These are phyloP conservation scores for Eufriesea mexicana DNA, from an alignment of 1,140 invertebrate genomes.

Conservation along the genomic window DNA sequence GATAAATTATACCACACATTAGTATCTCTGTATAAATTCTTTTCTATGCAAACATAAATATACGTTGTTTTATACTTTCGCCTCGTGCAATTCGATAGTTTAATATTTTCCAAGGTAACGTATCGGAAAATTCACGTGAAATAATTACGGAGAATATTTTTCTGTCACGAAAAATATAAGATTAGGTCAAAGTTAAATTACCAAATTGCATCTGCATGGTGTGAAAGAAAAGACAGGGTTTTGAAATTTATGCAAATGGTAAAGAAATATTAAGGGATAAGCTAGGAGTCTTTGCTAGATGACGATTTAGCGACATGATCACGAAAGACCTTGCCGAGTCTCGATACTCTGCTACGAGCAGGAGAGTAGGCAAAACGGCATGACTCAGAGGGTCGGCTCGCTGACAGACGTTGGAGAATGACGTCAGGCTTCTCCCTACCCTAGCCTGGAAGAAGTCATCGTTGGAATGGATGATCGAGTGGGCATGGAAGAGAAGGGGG, in stretches of 20 bases:
- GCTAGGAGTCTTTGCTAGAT: not conserved
- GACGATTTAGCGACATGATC: slow-evolving; percentile 49
- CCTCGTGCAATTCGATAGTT: not conserved
- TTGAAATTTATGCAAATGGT: not conserved
- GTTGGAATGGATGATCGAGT: slow-evolving; percentile 74
- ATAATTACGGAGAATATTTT: too few relatives aligned
- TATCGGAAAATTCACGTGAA: too few relatives aligned
- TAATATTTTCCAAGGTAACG: too few relatives aligned
- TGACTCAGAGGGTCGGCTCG: slow-evolving; percentile 80
- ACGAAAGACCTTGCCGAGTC: slow-evolving; percentile 37
- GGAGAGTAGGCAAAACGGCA: slow-evolving; percentile 61
- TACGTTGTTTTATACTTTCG: not conserved
- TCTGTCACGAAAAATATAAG: not conserved
- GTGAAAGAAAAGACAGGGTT: too few relatives aligned
- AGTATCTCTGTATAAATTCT: not conserved
- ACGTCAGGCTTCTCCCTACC: slow-evolving; percentile 77
- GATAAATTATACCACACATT: slow-evolving; percentile 11
- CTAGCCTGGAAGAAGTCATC: slow-evolving; percentile 76
- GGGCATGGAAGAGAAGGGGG: slow-evolving; percentile 33
- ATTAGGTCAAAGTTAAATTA: not conserved
- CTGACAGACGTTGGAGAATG: slow-evolving; percentile 73
- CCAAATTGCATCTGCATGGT: not conserved
- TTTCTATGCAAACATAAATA: not conserved
- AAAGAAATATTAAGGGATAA: not conserved
- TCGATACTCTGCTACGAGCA: slow-evolving; percentile 36